Percentiles rank a stretch among this genome's conserved stretches.
phyloP scores from a whole-genome alignment of 1,140 invertebrate species.

The Leptestheria dahalacensis region DNA sequence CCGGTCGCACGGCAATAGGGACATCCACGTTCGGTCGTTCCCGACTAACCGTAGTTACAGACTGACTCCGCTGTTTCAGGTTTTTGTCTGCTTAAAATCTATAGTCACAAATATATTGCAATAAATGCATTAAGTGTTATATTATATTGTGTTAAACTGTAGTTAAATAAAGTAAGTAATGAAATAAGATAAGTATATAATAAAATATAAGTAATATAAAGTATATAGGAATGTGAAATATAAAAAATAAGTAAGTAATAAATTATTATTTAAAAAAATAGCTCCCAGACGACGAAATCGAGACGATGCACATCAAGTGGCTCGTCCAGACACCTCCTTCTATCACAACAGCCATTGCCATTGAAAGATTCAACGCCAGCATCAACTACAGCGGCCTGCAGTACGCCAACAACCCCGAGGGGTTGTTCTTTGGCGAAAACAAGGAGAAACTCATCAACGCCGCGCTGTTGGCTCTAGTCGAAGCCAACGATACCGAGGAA shows the following conservation, averaged over 20 bases:
- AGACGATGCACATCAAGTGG: constrained; percentile 70
- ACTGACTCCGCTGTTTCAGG: constrained; percentile 54
- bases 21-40: constrained; percentile 88
- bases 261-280: neutral
- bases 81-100: neutral
- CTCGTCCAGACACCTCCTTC: constrained; percentile 50
- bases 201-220: neutral
- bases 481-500: constrained; percentile 43
- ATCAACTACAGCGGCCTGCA: constrained; percentile 92
- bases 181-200: neutral
- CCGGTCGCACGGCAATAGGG: constrained; percentile 85
- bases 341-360: constrained; percentile 48
- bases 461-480: constrained; percentile 58
- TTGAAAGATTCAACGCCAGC: constrained; percentile 91
- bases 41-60: constrained; percentile 66
- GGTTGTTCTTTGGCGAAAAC: constrained; percentile 91
- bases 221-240: neutral
- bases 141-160: no score
- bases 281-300: constrained; percentile 35
- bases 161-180: neutral
- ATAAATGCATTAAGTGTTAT: no score
- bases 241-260: neutral
- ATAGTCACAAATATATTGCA: neutral
- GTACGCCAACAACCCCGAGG: constrained; percentile 90
- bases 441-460: constrained; percentile 89